phyloP scores from a whole-genome alignment of 1,140 invertebrate species.

The Dinoponera quadriceps region DNA sequence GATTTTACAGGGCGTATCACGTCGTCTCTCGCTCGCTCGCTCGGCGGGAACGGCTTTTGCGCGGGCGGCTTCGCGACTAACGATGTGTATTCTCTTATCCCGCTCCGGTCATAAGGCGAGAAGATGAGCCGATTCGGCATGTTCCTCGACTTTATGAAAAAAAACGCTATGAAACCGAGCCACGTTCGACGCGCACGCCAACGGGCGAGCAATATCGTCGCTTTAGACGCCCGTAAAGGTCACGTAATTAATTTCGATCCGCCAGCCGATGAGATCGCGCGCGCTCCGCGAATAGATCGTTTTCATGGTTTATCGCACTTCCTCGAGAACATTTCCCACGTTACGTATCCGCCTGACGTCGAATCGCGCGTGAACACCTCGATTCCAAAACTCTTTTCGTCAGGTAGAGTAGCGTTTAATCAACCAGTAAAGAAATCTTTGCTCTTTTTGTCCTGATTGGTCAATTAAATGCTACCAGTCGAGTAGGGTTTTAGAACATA shows the following conservation, averaged over 20 bases:
- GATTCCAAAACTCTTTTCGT: too few relatives aligned
- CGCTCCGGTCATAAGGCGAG: slow-evolving; percentile 10
- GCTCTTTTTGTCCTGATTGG: too few relatives aligned
- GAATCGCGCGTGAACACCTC: too few relatives aligned
- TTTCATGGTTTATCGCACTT: not conserved
- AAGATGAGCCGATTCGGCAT: slow-evolving; percentile 37
- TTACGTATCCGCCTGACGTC: too few relatives aligned
- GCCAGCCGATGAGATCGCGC: not conserved
- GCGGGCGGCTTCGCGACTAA: slow-evolving; percentile 13
- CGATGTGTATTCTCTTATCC: slow-evolving; percentile 55
- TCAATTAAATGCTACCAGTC: too few relatives aligned
- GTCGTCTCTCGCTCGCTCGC: slow-evolving; percentile 12
- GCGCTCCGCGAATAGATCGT: not conserved
- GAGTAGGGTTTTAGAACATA: too few relatives aligned
- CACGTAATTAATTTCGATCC: slow-evolving; percentile 47
- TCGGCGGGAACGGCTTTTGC: not conserved
- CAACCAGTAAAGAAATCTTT: too few relatives aligned
- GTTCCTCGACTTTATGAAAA: slow-evolving; percentile 47
- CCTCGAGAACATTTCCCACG: too few relatives aligned
- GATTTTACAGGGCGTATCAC: not conserved
- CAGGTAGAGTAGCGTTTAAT: too few relatives aligned
- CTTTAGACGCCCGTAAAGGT: slow-evolving; percentile 40
- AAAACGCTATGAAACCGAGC: not conserved
- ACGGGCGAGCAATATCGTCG: slow-evolving; percentile 27
- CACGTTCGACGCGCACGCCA: not conserved